Evolutionary conservation across 2,113 vertebrate genomes (phyloP), one percentile per base, ranked within the genome.

Genomic region (Echinops telfairi): DNA sequence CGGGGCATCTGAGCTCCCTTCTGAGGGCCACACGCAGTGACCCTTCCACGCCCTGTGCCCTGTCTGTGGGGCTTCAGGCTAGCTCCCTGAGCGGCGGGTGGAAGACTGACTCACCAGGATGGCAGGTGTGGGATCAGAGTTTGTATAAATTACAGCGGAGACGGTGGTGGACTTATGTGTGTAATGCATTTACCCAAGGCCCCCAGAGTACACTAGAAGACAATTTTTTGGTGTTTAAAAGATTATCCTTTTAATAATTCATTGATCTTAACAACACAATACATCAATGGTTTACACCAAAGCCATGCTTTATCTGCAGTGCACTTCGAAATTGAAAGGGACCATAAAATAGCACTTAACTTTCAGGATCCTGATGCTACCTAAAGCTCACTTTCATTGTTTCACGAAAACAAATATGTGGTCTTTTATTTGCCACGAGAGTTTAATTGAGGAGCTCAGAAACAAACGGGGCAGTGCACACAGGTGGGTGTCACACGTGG

Each of bases 171-270:
- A 75, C 92, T 70, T 84, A 76, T 86, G 84, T 91, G 92, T 91
- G 86, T 92, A 93, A 93, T 96, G 93, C 96, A 96, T 95, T 95
- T 96, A 70, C 85, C 84, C 76, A 66, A 0, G 23, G 91, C 68
- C 96, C 93, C 94, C 88, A 27, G 95, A 95, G 96, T 88, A 90
- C 77, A 96, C 95, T 95, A 94, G 77, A 92, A 94, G 96, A 97
- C 95, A 96, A 96, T 96, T 97, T 97, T 95, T 96, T 96, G 76
- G 96, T 97, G 83, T 95, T 96, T 96, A 96, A 96, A 93, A 97
- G 92, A 96, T 94, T 92, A 97, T 95, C 83, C 86, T 96, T 96
- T 97, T 97, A 97, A 97, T 96, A 97, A 97, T 97, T 97, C 94
- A 97, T 97, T 97, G 96, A 96, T 95, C 94, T 94, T 97, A 97